Evolutionary conservation across 2,797 vertebrate species (phyloP).

Genomic region (Pelodytes ibericus): DNA sequence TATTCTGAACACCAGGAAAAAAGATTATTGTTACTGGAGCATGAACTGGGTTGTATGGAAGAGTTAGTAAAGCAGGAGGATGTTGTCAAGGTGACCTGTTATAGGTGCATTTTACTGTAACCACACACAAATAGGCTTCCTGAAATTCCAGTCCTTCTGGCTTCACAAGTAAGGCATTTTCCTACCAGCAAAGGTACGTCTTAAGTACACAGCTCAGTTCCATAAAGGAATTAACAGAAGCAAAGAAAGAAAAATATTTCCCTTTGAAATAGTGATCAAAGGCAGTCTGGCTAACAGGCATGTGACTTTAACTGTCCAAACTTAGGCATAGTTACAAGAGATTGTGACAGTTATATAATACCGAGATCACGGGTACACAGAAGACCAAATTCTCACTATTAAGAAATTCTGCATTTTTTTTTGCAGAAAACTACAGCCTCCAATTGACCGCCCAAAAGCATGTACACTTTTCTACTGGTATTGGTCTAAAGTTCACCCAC

Average conservation of each 20-base stretch:
- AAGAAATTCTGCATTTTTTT: no score
- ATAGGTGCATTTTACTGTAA: slow-evolving; percentile 40
- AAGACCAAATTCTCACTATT: neutral
- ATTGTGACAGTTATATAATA: slow-evolving; percentile 4
- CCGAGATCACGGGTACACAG: neutral
- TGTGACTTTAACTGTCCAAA: slow-evolving; percentile 7
- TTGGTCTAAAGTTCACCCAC: no score
- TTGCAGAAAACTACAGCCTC: no score
- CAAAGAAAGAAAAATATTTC: slow-evolving; percentile 24
- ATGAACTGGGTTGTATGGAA: slow-evolving; percentile 1
- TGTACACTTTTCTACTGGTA: no score
- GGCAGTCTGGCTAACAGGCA: slow-evolving; percentile 2
- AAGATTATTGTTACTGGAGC: no score
- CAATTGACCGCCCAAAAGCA: no score
- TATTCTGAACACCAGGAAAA: no score
- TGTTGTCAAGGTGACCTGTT: slow-evolving; percentile 18
- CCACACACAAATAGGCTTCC: slow-evolving; percentile 33
- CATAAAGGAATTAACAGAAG: slow-evolving; percentile 38
- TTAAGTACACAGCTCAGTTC: slow-evolving; percentile 28
- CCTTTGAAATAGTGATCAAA: slow-evolving; percentile 50
- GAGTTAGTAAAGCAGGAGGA: neutral
- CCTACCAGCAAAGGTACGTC: slow-evolving; percentile 24
- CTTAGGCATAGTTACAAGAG: neutral
- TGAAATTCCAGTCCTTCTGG: slow-evolving; percentile 51
- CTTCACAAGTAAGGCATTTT: slow-evolving; percentile 41